Conservation (phyloP, 2,888 invertebrate species). For the Lagria hirta region DNA sequence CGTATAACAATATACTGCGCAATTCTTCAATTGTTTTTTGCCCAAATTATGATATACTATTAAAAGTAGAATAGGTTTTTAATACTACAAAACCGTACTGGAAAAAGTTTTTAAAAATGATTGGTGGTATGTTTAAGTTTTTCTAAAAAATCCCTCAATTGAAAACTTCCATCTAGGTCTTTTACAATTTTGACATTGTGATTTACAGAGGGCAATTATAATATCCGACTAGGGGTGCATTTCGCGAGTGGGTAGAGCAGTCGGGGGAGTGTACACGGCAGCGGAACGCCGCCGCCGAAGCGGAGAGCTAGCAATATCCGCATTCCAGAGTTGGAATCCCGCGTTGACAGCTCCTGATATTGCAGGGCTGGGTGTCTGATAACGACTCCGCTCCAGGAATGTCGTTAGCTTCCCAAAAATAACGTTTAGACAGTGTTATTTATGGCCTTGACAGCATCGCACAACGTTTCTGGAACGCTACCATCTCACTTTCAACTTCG, state of each 20-base stretch:
- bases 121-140: too few species aligned
- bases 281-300: slow-evolving; percentile 29
- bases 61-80: too few species aligned
- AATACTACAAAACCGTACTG: too few species aligned
- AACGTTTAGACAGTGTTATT: slow-evolving; percentile 55
- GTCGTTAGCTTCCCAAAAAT: slow-evolving; percentile 56
- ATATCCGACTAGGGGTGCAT: slow-evolving; percentile 24
- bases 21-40: too few species aligned
- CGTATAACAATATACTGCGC: too few species aligned
- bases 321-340: slow-evolving; percentile 52
- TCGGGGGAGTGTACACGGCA: slow-evolving; percentile 27
- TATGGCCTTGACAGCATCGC: slow-evolving; percentile 49
- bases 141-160: too few species aligned
- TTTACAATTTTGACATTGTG: slow-evolving; percentile 20
- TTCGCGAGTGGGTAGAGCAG: slow-evolving; percentile 17
- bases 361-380: slow-evolving; percentile 51
- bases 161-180: too few species aligned
- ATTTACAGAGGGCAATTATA: slow-evolving; percentile 34
- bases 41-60: too few species aligned
- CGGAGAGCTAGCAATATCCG: slow-evolving; percentile 51
- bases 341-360: slow-evolving; percentile 48
- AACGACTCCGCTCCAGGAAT: slow-evolving; percentile 53
- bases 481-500: slow-evolving; percentile 31
- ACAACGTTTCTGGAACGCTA: slow-evolving; percentile 26
- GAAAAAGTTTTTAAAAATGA: too few species aligned